Conservation (phyloP, 2,888 invertebrate species). For the Amiota communis region DNA sequence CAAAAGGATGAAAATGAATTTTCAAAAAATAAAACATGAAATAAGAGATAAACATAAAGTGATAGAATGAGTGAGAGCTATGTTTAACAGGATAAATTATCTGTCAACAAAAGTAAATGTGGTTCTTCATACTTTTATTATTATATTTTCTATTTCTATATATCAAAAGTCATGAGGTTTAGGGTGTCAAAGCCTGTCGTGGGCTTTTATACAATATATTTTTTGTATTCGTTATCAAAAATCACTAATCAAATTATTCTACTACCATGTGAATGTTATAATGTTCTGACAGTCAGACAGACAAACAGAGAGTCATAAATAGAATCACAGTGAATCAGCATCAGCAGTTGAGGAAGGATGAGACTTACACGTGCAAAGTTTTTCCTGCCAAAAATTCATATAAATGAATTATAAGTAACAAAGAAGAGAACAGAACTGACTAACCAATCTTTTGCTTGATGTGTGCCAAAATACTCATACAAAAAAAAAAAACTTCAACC, state of each 20-base stretch:
- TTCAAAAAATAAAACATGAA: constrained; percentile 1
- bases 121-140: no score
- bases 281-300: constrained; percentile 37
- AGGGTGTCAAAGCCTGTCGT: no score
- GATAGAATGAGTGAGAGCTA: neutral
- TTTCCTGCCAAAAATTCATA: neutral
- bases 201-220: no score
- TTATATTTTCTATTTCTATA: no score
- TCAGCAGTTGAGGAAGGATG: no score
- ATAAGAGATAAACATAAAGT: neutral
- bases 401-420: constrained; percentile 10
- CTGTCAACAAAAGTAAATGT: no score
- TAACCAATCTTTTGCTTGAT: neutral
- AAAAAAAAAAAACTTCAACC: constrained; percentile 38
- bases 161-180: no score
- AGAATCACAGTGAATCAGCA: constrained; percentile 20
- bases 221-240: constrained; percentile 64
- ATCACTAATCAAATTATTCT: constrained; percentile 72
- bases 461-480: neutral
- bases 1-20: neutral
- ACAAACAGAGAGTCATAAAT: constrained; percentile 20
- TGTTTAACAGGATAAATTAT: constrained; percentile 59
- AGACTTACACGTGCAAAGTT: constrained; percentile 29
- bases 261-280: constrained; percentile 66
- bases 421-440: constrained; percentile 33